These are phyloP conservation scores for Caenorhabditis plicata DNA, from an alignment of 2,888 invertebrate species.

Conservation along the genomic window DNA sequence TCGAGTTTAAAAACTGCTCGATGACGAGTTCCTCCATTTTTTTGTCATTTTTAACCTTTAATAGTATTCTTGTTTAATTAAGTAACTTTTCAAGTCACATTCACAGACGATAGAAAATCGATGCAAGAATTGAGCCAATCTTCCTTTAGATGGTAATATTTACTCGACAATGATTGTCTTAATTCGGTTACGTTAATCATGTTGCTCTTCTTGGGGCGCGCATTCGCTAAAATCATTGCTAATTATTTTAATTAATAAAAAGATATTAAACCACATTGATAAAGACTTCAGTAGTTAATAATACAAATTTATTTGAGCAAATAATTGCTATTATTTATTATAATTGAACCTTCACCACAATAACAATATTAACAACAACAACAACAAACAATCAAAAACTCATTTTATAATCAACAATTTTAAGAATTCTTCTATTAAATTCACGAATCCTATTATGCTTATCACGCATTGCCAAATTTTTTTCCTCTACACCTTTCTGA, in stretches of 20 bases:
- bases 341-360: not conserved
- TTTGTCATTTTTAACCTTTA: not conserved
- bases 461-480: constrained; percentile 28
- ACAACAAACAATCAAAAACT: not conserved
- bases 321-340: not conserved
- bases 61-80: not conserved
- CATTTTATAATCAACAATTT: constrained; percentile 13
- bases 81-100: not conserved
- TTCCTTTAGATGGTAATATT: constrained; percentile 7
- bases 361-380: constrained; percentile 1
- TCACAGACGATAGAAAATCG: constrained; percentile 3
- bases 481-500: constrained; percentile 36
- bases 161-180: too few relatives aligned
- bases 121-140: constrained; percentile 18
- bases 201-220: too few relatives aligned
- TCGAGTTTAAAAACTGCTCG: constrained; percentile 31
- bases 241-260: too few relatives aligned
- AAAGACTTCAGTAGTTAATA: too few relatives aligned
- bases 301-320: too few relatives aligned
- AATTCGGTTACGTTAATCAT: too few relatives aligned
- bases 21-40: constrained; percentile 3
- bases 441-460: constrained; percentile 30
- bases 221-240: too few relatives aligned
- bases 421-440: constrained; percentile 42
- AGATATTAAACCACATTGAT: too few relatives aligned